Percentiles rank a stretch among this genome's conserved stretches.
These are phyloP conservation scores for Podotricha telesiphe DNA, from an alignment of 2,888 invertebrate genomes.

Conservation along the genomic window DNA sequence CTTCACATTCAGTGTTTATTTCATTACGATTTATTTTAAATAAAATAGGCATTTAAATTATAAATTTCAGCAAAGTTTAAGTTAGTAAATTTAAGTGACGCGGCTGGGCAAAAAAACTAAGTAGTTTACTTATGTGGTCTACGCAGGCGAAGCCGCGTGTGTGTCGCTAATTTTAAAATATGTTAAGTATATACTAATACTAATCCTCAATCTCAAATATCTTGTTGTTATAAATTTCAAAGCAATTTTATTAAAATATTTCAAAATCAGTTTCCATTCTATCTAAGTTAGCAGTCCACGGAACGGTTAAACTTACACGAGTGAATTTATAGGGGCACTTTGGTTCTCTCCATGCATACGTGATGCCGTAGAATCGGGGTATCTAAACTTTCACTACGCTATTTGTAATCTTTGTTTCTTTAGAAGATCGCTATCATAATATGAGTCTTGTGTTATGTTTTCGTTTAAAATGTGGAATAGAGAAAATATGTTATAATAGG, in stretches of 20 bases:
- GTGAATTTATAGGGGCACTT: constrained; percentile 67
- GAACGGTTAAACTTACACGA: constrained; percentile 73
- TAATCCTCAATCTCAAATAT: no score
- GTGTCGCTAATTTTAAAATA: no score
- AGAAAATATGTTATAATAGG: background rate
- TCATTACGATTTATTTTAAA: no score
- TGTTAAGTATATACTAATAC: no score
- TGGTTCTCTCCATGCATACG: constrained; percentile 59
- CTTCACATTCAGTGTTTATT: no score
- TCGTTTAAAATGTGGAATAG: background rate
- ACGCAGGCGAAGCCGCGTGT: no score
- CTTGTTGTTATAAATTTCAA: background rate
- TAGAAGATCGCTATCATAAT: constrained; percentile 1
- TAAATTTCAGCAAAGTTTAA: no score
- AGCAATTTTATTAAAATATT: constrained; percentile 17
- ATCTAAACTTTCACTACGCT: constrained; percentile 30
- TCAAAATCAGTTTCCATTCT: constrained; percentile 48
- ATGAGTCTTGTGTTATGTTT: background rate
- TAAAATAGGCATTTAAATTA: no score
- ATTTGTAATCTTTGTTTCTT: constrained; percentile 18
- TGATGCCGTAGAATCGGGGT: constrained; percentile 47
- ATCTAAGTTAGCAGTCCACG: constrained; percentile 48
- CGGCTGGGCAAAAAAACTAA: no score
- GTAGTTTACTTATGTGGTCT: no score
- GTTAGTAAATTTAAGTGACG: no score